Evolutionary conservation across 2,797 vertebrate genomes (phyloP).

Genomic region (Crocodylus rhombifer): DNA sequence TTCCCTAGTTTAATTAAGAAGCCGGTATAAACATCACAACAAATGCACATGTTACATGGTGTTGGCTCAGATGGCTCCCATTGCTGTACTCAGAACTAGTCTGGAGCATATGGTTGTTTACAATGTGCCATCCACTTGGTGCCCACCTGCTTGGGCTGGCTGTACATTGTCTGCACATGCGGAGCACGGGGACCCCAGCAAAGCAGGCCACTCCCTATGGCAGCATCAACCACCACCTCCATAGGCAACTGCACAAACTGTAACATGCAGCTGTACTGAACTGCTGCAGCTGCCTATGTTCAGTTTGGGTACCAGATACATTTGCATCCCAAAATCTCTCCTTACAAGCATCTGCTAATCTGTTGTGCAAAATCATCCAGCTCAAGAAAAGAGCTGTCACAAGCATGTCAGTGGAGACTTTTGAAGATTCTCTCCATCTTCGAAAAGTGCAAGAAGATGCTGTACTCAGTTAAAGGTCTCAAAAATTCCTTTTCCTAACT

Average conservation of each 20-base stretch:
- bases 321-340: not conserved
- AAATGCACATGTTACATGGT: not conserved
- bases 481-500: not conserved
- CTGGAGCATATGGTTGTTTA: constrained; percentile 42
- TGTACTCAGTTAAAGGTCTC: fast-evolving
- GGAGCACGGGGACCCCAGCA: not conserved
- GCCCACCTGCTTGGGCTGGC: not conserved
- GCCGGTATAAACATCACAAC: constrained; percentile 25
- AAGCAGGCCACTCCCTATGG: not conserved
- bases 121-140: not conserved
- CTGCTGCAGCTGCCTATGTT: not conserved
- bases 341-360: constrained; percentile 1
- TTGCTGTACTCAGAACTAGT: constrained; percentile 27
- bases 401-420: not conserved
- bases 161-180: not conserved
- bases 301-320: fast-evolving
- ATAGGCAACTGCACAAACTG: not conserved
- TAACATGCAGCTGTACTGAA: not conserved
- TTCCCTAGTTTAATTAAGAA: constrained; percentile 59
- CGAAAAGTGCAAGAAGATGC: not conserved
- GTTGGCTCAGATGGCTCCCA: constrained; percentile 13
- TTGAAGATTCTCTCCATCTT: not conserved
- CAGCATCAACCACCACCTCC: not conserved
- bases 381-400: not conserved
- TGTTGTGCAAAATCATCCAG: not conserved